Conservation (phyloP, 2,888 invertebrate species). For the Meghimatium bilineatum region DNA sequence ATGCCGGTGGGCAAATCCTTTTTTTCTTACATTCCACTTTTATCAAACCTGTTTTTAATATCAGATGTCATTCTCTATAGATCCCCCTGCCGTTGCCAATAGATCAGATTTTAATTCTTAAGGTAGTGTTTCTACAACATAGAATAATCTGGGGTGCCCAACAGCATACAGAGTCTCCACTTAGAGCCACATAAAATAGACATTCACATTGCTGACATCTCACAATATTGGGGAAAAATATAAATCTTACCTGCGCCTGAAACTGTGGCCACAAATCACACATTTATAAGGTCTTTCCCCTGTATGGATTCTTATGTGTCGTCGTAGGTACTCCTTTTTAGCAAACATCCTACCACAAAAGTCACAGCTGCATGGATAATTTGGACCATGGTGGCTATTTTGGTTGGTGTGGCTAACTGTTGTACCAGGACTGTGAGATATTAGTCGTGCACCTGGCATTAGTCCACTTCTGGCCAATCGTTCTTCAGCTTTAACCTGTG, state of each 20-base stretch:
- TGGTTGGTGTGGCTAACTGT: slow-evolving; percentile 44
- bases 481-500: slow-evolving; percentile 47
- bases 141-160: too few relatives aligned
- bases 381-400: slow-evolving; percentile 47
- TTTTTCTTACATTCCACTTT: too few relatives aligned
- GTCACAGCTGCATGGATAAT: slow-evolving; percentile 51
- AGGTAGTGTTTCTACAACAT: too few relatives aligned
- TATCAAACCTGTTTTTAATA: too few relatives aligned
- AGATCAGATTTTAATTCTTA: too few relatives aligned
- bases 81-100: too few relatives aligned
- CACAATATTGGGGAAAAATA: not conserved
- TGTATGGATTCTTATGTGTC: slow-evolving; percentile 52
- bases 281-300: slow-evolving; percentile 53
- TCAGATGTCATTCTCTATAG: too few relatives aligned
- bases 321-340: slow-evolving; percentile 53
- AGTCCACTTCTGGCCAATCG: slow-evolving; percentile 47
- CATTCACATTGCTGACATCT: too few relatives aligned
- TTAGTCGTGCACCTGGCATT: slow-evolving; percentile 49
- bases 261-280: slow-evolving; percentile 53
- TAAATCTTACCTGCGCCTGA: slow-evolving; percentile 45
- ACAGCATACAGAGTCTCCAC: too few relatives aligned
- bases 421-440: slow-evolving; percentile 35
- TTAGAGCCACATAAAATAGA: too few relatives aligned
- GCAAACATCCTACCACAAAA: slow-evolving; percentile 54
- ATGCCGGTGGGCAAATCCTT: too few relatives aligned